Base-by-base conservation (phyloP, 2,888 invertebrate species). In the Entomobrya proxima region DNA sequence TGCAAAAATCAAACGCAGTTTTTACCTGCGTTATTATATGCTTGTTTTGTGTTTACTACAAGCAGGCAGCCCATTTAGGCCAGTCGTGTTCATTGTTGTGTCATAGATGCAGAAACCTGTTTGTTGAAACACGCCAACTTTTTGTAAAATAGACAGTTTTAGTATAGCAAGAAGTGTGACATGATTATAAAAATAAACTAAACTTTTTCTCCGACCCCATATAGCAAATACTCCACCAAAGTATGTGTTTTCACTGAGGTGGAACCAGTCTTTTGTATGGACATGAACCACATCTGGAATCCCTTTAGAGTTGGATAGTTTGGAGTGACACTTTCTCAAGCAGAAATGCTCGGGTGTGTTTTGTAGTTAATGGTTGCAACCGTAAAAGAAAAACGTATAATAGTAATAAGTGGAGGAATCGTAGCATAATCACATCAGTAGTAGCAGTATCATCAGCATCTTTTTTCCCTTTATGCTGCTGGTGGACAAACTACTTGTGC, bases 281-380 rank as follows among this genome's bases (percentile, higher is more conserved):
- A n/a, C n/a, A n/a, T 77, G 61, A 61, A 77, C 77, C 78, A 67
- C 78, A 79, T 79, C 78, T 79, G 78, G 78, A 67, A 64, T 35
- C 50, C 18, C 61, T 44, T 15, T 40, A 24, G 47, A 64, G 50
- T 32, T 64, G 64, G 78, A 79, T 79, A 61, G 13, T 77, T 61
- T 79, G 67, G 78, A 79, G 67, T 35, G 78, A 67, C 67, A 50
- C 35, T 27, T 15, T 7, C 44, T n/a, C 52, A 30, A 74, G 50
- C 30, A 44, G 5, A 40, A 40, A n/a, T 18, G 18, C 18, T 7
- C 11, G 30, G 21, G 72, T 47, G 72, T n/a, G n/a, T n/a, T n/a
- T n/a, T n/a, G 50, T 47, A 30, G 72, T 30, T 13, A 69, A 40
- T 13, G 13, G 69, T 40, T 55, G 7, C 18, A 24, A 4, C 47